Evolutionary conservation across 2,113 vertebrate genomes (phyloP).

Genomic region (Echinops telfairi): DNA sequence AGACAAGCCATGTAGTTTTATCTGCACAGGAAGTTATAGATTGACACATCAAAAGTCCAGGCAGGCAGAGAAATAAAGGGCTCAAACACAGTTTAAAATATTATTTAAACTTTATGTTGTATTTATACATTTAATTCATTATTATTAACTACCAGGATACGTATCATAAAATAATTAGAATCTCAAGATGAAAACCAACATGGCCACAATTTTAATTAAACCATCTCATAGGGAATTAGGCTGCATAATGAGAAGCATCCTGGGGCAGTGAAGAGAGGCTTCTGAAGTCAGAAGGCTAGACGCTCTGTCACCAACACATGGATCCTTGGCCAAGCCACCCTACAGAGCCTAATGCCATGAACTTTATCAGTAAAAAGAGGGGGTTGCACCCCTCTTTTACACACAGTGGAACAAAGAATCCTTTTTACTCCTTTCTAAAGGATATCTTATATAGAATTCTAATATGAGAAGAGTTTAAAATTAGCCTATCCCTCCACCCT

Average conservation of each 20-base stretch:
- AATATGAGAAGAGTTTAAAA: not conserved
- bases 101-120: constrained; percentile 61
- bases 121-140: constrained; percentile 67
- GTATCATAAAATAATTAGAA: constrained; percentile 75
- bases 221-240: constrained; percentile 57
- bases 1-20: constrained; percentile 1
- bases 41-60: constrained; percentile 5
- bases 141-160: constrained; percentile 66
- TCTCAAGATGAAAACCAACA: constrained; percentile 69
- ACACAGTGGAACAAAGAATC: not conserved
- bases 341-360: not conserved
- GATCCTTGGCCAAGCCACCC: not conserved
- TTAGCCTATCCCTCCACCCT: not conserved
- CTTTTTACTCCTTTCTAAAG: not conserved
- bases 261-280: not conserved
- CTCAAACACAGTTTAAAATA: constrained; percentile 27
- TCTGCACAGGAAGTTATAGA: constrained; percentile 10
- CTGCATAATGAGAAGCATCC: constrained; percentile 55
- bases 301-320: rapidly evolving
- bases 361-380: not conserved
- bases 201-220: constrained; percentile 64
- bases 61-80: not conserved
- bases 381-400: not conserved
- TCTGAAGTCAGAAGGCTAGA: not conserved
- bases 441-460: not conserved